Percentiles rank a stretch among this genome's conserved stretches.
phyloP scores from a whole-genome alignment of 2,113 vertebrate species.

The Dromaius novaehollandiae region DNA sequence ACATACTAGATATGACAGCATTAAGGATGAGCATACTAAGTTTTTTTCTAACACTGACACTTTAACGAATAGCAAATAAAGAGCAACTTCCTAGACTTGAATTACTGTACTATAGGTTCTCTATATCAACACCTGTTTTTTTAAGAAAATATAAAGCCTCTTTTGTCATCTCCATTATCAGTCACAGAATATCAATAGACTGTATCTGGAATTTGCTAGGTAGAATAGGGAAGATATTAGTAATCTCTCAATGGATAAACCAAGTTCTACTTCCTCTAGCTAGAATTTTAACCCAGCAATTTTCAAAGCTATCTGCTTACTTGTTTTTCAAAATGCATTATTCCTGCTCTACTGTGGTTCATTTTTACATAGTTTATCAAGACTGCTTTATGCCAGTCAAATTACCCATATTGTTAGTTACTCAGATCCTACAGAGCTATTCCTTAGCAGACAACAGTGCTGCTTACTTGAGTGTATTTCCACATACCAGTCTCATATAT shows the following conservation, averaged over 20 bases:
- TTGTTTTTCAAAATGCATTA: not conserved
- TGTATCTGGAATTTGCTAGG: accelerated
- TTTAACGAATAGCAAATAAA: not conserved
- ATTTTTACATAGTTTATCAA: not conserved
- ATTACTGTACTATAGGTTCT: not conserved
- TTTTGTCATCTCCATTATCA: not conserved
- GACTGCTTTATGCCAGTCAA: not conserved
- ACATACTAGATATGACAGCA: not conserved
- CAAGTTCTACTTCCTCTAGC: not conserved
- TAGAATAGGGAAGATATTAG: not conserved
- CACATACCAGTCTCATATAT: not conserved
- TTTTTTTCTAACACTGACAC: slow-evolving; percentile 14
- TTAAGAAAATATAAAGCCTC: not conserved
- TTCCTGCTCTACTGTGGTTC: not conserved
- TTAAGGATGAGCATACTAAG: slow-evolving; percentile 8
- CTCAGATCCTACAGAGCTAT: not conserved
- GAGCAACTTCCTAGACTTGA: not conserved
- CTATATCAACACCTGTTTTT: not conserved
- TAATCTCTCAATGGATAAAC: not conserved
- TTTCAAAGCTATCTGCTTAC: not conserved
- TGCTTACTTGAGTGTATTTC: not conserved
- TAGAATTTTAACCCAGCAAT: not conserved
- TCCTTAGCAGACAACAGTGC: not conserved
- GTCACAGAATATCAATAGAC: not conserved
- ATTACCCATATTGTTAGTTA: not conserved